Conservation (phyloP, 2,888 invertebrate species). For the Dinocampus coccinellae region DNA sequence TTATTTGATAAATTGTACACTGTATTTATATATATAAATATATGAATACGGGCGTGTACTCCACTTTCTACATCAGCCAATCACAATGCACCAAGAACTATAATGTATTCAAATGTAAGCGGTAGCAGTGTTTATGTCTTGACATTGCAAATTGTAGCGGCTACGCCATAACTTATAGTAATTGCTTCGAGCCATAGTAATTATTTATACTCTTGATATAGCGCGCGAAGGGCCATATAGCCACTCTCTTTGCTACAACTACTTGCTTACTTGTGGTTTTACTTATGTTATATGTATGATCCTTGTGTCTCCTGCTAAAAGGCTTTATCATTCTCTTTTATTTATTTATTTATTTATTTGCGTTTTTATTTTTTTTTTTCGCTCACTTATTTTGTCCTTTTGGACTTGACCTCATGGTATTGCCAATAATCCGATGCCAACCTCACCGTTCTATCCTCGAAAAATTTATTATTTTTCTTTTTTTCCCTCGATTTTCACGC, state of each 20-base stretch:
- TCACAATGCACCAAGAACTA: slow-evolving; percentile 58
- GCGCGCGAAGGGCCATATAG: slow-evolving; percentile 34
- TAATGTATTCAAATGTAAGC: slow-evolving; percentile 70
- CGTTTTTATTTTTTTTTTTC: too few relatives aligned
- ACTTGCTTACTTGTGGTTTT: slow-evolving; percentile 4
- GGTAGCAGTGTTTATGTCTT: slow-evolving; percentile 70
- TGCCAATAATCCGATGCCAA: not conserved
- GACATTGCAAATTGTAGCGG: slow-evolving; percentile 70
- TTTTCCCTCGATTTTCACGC: not conserved
- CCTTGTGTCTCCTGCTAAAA: not conserved
- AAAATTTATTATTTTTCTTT: not conserved
- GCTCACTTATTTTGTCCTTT: not conserved
- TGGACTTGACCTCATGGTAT: not conserved
- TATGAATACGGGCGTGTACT: slow-evolving; percentile 52
- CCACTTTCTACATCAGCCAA: slow-evolving; percentile 58
- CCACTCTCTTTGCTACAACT: not conserved
- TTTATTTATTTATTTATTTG: too few relatives aligned
- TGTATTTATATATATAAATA: not conserved
- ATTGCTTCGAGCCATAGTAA: slow-evolving; percentile 68
- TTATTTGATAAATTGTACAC: not conserved
- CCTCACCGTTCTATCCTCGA: not conserved
- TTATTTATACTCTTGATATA: slow-evolving; percentile 69
- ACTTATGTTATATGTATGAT: not conserved
- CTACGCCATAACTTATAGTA: slow-evolving; percentile 69
- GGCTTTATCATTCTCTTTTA: not conserved